phyloP scores from a whole-genome alignment of 2,888 invertebrate species.

The Drosophila barbarae region DNA sequence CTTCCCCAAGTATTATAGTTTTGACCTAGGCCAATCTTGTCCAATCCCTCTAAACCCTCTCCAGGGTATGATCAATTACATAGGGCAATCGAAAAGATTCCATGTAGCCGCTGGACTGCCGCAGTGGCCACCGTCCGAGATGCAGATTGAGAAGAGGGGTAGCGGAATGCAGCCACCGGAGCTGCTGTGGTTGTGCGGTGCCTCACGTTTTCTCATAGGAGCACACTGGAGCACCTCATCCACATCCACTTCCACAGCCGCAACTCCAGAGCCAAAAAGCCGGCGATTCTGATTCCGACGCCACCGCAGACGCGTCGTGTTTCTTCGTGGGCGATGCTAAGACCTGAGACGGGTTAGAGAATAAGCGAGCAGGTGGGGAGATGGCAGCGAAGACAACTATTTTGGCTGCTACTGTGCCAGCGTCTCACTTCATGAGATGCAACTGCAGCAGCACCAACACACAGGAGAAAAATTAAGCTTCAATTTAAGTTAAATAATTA shows the following conservation, averaged over 20 bases:
- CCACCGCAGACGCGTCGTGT: slow-evolving; percentile 64
- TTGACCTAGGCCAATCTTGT: neutral
- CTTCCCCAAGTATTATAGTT: neutral
- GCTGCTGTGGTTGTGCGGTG: slow-evolving; percentile 35
- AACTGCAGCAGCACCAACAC: slow-evolving; percentile 16
- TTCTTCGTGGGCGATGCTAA: slow-evolving; percentile 70
- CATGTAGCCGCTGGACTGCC: slow-evolving; percentile 30
- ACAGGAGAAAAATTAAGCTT: neutral
- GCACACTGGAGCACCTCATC: slow-evolving; percentile 21
- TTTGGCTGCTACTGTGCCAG: slow-evolving; percentile 69
- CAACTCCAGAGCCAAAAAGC: slow-evolving; percentile 1
- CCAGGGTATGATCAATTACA: slow-evolving; percentile 41
- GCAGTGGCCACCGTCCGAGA: slow-evolving; percentile 14
- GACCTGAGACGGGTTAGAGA: neutral
- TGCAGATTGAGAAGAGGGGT: slow-evolving; percentile 29
- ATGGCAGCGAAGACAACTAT: slow-evolving; percentile 57
- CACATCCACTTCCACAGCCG: neutral
- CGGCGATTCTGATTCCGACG: slow-evolving; percentile 44
- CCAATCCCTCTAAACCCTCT: neutral
- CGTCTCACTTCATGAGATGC: slow-evolving; percentile 28
- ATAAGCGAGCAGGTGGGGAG: slow-evolving; percentile 1
- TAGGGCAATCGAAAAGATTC: slow-evolving; percentile 37
- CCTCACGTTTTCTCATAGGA: slow-evolving; percentile 62
- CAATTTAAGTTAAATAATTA: neutral
- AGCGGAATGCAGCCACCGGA: slow-evolving; percentile 24